Percentiles rank a stretch among this genome's conserved stretches.
phyloP scores from a whole-genome alignment of 2,797 vertebrate genomes.

The Poecilia gillii region DNA sequence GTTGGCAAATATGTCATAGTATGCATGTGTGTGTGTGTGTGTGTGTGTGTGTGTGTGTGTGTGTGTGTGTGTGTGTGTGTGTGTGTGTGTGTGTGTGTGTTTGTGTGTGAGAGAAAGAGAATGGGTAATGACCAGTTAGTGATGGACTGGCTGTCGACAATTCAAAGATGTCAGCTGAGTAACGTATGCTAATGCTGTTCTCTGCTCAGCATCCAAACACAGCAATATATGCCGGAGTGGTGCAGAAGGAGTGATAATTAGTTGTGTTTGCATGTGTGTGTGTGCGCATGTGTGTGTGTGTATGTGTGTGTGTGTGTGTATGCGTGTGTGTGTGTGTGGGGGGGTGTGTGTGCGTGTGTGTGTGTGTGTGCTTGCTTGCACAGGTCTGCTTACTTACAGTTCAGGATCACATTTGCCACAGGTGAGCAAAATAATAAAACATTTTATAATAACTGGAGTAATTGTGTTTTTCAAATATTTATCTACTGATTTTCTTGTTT shows the following conservation, averaged over 20 bases:
- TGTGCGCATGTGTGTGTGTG: background rate
- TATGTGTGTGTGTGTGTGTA: conserved; percentile 2
- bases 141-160: conserved; percentile 75
- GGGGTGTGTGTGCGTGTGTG: conserved; percentile 5
- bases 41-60: background rate
- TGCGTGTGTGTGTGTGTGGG: conserved; percentile 6
- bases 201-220: conserved; percentile 69
- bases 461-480: background rate
- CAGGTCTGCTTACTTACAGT: background rate
- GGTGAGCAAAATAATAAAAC: background rate
- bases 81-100: background rate
- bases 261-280: conserved; percentile 11
- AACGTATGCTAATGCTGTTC: conserved; percentile 78
- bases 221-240: conserved; percentile 64
- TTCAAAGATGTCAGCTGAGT: conserved; percentile 73
- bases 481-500: background rate
- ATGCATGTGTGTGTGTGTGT: background rate
- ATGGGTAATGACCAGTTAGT: conserved; percentile 42
- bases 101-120: background rate
- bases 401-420: background rate
- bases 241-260: conserved; percentile 66
- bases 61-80: background rate
- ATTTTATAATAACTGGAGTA: background rate
- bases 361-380: conserved; percentile 12
- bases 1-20: background rate